Evolutionary conservation across 30 jellyfish, hydroid and myxozoan species (phyloP).

Genomic region (Mastigias papua): DNA sequence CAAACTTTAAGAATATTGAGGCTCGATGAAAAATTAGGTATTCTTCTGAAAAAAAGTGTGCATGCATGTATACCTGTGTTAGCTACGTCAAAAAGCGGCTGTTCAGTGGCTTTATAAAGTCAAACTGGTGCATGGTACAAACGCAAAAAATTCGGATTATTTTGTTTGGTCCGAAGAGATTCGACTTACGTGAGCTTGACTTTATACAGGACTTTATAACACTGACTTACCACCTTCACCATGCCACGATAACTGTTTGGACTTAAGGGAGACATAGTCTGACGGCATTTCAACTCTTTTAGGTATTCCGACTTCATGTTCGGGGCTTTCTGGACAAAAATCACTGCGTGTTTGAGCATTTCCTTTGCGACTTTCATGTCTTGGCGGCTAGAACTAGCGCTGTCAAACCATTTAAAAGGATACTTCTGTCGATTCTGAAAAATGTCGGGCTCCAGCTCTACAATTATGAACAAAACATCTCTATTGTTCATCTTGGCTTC

Average conservation of each 20-base stretch:
- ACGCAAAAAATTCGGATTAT: no score
- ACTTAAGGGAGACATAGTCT: background rate
- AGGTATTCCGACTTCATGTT: background rate
- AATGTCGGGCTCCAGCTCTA: constrained; percentile 19
- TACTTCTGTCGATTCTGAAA: constrained; percentile 1
- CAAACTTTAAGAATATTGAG: no score
- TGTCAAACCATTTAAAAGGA: constrained; percentile 55
- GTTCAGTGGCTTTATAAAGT: no score
- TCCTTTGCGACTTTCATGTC: background rate
- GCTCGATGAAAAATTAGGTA: no score
- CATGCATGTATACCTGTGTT: no score
- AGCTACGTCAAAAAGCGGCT: no score
- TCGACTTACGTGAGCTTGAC: no score
- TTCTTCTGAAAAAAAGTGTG: no score
- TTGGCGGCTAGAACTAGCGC: background rate
- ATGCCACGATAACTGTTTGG: no score
- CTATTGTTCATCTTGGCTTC: constrained; percentile 67
- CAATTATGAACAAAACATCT: constrained; percentile 37
- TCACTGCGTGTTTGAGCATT: constrained; percentile 6
- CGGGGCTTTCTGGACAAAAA: background rate
- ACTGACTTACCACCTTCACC: background rate
- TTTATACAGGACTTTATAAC: background rate
- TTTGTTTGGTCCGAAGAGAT: no score
- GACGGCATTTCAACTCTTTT: background rate
- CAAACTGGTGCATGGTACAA: no score